These are phyloP conservation scores for Ochlodes sylvanus DNA, from an alignment of 2,888 invertebrate genomes.

Conservation along the genomic window DNA sequence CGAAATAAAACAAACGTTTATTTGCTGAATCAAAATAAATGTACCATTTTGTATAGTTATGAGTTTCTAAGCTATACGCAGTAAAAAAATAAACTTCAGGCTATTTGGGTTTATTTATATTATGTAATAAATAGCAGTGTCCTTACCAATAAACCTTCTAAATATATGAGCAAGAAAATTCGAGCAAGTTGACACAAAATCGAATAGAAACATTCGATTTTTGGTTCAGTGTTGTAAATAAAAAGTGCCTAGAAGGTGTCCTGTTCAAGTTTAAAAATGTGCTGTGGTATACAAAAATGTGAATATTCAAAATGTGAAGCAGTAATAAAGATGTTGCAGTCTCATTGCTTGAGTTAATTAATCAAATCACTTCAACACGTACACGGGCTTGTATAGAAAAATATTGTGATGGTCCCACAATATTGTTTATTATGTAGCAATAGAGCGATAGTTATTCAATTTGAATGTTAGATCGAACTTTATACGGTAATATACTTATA, in stretches of 20 bases:
- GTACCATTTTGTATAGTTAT: not conserved
- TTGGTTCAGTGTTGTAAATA: constrained; percentile 3
- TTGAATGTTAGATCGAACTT: too few species aligned
- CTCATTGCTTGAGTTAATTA: not conserved
- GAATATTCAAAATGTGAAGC: constrained; percentile 33
- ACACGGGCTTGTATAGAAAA: not conserved
- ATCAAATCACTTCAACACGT: not conserved
- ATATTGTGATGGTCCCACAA: not conserved
- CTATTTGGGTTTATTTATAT: not conserved
- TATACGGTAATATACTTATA: too few species aligned
- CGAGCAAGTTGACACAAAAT: not conserved
- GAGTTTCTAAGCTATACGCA: too few species aligned
- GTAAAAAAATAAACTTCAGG: not conserved
- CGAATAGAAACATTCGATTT: not conserved
- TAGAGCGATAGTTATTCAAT: too few species aligned
- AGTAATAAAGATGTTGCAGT: constrained; percentile 37
- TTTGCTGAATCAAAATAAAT: too few species aligned
- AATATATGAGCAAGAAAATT: not conserved
- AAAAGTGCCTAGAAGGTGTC: constrained; percentile 24
- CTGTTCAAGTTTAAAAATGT: constrained; percentile 28
- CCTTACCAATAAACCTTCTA: not conserved
- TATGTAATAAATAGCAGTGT: too few species aligned
- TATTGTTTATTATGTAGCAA: not conserved
- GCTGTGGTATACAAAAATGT: constrained; percentile 25
- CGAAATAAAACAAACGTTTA: too few species aligned